Percentiles rank a stretch among this genome's conserved stretches.
phyloP scores from a whole-genome alignment of 2,113 vertebrate species.

The Psilopsiagon aurifrons region DNA sequence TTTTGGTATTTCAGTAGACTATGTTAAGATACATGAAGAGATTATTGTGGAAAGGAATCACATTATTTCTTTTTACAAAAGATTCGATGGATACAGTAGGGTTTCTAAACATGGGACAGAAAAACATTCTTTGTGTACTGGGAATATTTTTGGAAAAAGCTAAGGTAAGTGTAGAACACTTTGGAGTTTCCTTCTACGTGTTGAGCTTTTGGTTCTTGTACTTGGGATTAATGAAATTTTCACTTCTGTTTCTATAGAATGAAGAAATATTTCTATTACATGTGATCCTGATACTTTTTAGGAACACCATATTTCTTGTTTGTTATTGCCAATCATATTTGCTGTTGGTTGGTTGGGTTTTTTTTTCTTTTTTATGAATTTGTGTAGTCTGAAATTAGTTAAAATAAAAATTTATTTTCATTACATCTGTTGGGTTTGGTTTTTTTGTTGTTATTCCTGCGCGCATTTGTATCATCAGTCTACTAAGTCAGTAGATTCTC shows the following conservation, averaged over 20 bases:
- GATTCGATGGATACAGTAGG: not conserved
- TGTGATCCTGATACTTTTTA: not conserved
- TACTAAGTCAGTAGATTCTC: not conserved
- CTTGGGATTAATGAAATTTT: not conserved
- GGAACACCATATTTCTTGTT: not conserved
- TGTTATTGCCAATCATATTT: not conserved
- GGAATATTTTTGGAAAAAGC: not conserved
- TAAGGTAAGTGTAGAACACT: not conserved
- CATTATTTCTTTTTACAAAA: slow-evolving; percentile 12
- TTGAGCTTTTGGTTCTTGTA: not conserved
- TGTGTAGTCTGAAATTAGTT: not conserved
- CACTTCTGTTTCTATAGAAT: not conserved
- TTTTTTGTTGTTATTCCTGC: not conserved
- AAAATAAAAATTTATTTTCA: not conserved
- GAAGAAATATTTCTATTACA: not conserved
- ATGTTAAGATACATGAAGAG: not conserved
- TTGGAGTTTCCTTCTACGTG: not conserved
- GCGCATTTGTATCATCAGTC: not conserved
- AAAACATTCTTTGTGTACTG: not conserved
- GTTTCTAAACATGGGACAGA: not conserved
- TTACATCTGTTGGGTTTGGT: not conserved
- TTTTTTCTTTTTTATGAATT: not conserved
- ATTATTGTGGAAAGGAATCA: not conserved
- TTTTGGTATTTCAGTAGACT: not conserved
- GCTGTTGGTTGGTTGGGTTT: not conserved